phyloP scores from a whole-genome alignment of 1,140 invertebrate genomes.

The Drosophila simulans region DNA sequence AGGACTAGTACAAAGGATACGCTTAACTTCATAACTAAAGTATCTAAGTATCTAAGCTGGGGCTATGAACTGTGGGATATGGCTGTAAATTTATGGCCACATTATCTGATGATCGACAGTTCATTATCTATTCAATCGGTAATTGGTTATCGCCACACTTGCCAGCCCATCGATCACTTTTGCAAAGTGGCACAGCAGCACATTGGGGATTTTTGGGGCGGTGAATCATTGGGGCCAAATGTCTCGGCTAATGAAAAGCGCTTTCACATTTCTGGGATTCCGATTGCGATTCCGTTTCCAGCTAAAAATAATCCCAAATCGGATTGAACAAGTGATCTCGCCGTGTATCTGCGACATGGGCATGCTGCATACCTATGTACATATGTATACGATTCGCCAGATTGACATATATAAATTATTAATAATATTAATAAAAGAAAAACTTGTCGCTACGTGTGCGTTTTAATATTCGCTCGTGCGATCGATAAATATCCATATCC shows the following conservation, averaged over 20 bases:
- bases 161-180: slow-evolving; percentile 15
- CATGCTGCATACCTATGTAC: not conserved
- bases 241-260: slow-evolving; percentile 33
- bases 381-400: slow-evolving; percentile 46
- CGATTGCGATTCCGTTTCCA: slow-evolving; percentile 36
- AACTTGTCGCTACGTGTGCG: slow-evolving; percentile 47
- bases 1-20: too few species aligned
- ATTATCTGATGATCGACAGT: not conserved
- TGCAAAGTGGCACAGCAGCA: not conserved
- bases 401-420: slow-evolving; percentile 45
- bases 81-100: not conserved
- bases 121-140: not conserved
- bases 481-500: slow-evolving; percentile 46
- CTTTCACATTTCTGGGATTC: slow-evolving; percentile 40
- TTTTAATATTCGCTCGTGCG: slow-evolving; percentile 59
- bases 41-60: too few species aligned
- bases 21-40: too few species aligned
- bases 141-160: slow-evolving; percentile 11
- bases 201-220: slow-evolving; percentile 15
- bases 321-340: slow-evolving; percentile 35
- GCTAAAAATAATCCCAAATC: slow-evolving; percentile 55
- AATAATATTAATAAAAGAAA: slow-evolving; percentile 71
- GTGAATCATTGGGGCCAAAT: slow-evolving; percentile 47
- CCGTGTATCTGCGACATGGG: slow-evolving; percentile 14
- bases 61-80: too few species aligned